Percentiles rank a stretch among this genome's conserved stretches.
Evolutionary conservation across 2,113 vertebrate genomes (phyloP).

Genomic region (Mastomys coucha): DNA sequence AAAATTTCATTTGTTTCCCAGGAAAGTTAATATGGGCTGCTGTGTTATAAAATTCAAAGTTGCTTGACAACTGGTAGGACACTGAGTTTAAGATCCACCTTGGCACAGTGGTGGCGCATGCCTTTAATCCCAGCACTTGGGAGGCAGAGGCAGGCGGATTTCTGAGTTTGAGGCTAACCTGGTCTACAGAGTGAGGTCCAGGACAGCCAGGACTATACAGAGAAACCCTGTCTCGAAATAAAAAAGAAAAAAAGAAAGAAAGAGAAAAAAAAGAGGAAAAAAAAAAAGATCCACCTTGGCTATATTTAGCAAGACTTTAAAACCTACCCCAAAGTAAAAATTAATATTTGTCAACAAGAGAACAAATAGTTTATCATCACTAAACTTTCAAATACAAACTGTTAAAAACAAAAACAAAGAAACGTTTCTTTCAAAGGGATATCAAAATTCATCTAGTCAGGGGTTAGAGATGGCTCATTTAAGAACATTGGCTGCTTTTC

Average conservation of each 20-base stretch:
- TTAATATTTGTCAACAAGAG: background rate
- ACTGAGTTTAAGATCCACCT: background rate
- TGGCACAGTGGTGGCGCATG: too few relatives aligned
- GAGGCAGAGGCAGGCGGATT: too few relatives aligned
- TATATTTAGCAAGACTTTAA: background rate
- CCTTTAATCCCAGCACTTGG: too few relatives aligned
- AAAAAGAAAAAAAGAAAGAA: too few relatives aligned
- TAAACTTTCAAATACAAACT: conserved; percentile 37
- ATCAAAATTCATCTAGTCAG: conserved; percentile 35
- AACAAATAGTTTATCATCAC: conserved; percentile 54
- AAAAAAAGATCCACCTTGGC: too few relatives aligned
- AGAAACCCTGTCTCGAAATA: too few relatives aligned
- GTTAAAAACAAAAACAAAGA: background rate
- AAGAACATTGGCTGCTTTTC: background rate
- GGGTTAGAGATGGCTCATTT: background rate
- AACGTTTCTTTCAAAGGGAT: conserved; percentile 36
- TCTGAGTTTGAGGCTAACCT: too few relatives aligned
- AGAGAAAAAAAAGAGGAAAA: too few relatives aligned
- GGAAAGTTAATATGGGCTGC: conserved; percentile 47
- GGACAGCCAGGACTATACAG: too few relatives aligned
- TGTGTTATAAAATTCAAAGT: background rate
- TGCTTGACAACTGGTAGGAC: conserved; percentile 22
- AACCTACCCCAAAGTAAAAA: background rate
- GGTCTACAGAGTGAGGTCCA: too few relatives aligned
- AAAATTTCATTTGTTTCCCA: conserved; percentile 6